Evolutionary conservation across 2,113 vertebrate species (phyloP), one percentile per base, ranked within the genome.

Genomic region (Caracal caracal): DNA sequence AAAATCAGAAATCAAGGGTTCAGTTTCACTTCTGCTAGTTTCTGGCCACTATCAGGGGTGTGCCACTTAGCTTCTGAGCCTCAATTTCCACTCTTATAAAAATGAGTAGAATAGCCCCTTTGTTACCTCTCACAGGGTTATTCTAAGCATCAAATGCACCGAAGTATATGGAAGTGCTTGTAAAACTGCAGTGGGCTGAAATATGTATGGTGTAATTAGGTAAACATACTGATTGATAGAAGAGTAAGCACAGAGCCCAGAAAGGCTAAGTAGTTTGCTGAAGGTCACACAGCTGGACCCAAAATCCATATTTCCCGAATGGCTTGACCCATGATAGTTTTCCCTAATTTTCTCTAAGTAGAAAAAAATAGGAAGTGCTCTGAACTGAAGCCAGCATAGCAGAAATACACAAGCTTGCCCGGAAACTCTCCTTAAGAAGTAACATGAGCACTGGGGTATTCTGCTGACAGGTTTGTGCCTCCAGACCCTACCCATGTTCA

Each of bases 291-390:
- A 86, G 47, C 83, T 92, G 28, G 71, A 40, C 35, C n/a, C 83
- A 89, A 81, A 66, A 86, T 43, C 66, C 59, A 1, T 73, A 40
- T 93, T 75, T 83, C 86, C 73, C 82, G 40, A 79, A 61, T 70
- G 79, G 16, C 80, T 96, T 76, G 47, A 84, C 49, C 30, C 40
- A 2, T 86, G 56, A 33, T 70, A 53, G 13, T 87, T 75, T 56
- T 93, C 92, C 40, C 65, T 78, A 10, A 40, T 56, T 96, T 80
- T 68, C 63, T 90, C 22, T 49, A 88, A 15, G 53, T 96, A 37
- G 24, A 61, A 84, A 85, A 73, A 92, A 86, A 20, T 37, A 26
- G 28, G 28, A 65, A 71, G 19, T 26, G 6, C 40, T 88, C 35
- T 93, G 75, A 63, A 66, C 63, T 37, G 22, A 49, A 87, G 66